Evolutionary conservation across 2,888 invertebrate genomes (phyloP), one percentile per base, ranked within the genome.

Genomic region (Harpalus rubripes): DNA sequence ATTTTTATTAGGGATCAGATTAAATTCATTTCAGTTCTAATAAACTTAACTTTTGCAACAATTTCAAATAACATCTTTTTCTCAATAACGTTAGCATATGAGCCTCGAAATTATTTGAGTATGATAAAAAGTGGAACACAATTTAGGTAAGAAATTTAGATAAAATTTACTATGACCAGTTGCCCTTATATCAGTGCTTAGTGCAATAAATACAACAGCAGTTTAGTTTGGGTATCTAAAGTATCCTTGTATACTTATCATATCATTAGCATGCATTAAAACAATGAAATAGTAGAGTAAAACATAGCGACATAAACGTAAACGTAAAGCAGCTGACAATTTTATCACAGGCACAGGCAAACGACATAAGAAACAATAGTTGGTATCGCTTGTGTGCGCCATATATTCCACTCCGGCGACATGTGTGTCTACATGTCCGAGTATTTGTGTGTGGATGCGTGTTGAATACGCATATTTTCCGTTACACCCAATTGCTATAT

Each of bases 401-500:
- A 78, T 78, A 74, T 74, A 78, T 78, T 58, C 32, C 26, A 56
- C 26, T 22, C 78, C 26, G 78, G 41, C 58, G 78, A 78, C 78
- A 78, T 78, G 41, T 78, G 78, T 78, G 78, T 56, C 56, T 58
- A 58, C 78, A 78, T 76, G 76, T 74, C 12, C 26, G 58, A 32
- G 22, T 56, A 44, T 74, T 22, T 74, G 78, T 78, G 58, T 80
- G 61, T 80, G 22, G 80, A 78, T 84, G 84, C 84, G 84, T 84
- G 84, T 79, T 59, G 84, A 84, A 84, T 85, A 85, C 85, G 80
- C 80, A 80, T 85, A 85, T 85, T 85, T 79, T 85, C 80, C 85
- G 85, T 85, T 85, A 85, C 85, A 80, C 85, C 85, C 85, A 80
- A 85, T 85, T 80, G 85, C 85, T 85, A 85, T 85, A 80, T 85